Conservation (phyloP, 2,113 vertebrate species). For the Pionites leucogaster region DNA sequence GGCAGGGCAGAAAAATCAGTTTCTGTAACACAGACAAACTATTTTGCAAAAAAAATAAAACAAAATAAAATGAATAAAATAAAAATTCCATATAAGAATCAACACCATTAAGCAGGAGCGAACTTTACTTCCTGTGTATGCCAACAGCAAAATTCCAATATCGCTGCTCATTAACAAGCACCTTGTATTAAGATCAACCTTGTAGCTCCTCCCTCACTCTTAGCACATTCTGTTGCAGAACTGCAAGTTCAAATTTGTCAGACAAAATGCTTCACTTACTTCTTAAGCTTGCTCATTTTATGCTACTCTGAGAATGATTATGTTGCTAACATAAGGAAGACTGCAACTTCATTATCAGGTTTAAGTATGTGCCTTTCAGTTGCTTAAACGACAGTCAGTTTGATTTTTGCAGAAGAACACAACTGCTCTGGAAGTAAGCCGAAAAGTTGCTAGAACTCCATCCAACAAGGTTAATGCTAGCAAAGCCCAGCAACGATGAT, state of each 20-base stretch:
- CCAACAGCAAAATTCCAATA: neutral
- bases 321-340: slow-evolving; percentile 26
- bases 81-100: neutral
- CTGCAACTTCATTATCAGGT: slow-evolving; percentile 48
- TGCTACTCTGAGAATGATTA: slow-evolving; percentile 43
- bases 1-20: neutral
- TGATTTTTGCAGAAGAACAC: neutral
- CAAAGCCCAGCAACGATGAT: fast-evolving
- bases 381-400: slow-evolving; percentile 36
- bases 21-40: neutral
- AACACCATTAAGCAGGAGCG: neutral
- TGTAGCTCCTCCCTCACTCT: neutral
- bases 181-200: neutral
- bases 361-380: slow-evolving; percentile 28
- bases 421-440: neutral
- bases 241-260: slow-evolving; percentile 14
- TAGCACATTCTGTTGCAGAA: neutral
- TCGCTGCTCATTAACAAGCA: neutral
- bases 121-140: neutral
- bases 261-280: slow-evolving; percentile 39
- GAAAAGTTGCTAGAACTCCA: neutral
- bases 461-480: neutral
- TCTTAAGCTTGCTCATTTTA: slow-evolving; percentile 33
- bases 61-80: neutral
- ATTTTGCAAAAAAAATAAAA: neutral